Evolutionary conservation across 2,888 invertebrate species (phyloP).

Genomic region (Hofmannophila pseudospretella): DNA sequence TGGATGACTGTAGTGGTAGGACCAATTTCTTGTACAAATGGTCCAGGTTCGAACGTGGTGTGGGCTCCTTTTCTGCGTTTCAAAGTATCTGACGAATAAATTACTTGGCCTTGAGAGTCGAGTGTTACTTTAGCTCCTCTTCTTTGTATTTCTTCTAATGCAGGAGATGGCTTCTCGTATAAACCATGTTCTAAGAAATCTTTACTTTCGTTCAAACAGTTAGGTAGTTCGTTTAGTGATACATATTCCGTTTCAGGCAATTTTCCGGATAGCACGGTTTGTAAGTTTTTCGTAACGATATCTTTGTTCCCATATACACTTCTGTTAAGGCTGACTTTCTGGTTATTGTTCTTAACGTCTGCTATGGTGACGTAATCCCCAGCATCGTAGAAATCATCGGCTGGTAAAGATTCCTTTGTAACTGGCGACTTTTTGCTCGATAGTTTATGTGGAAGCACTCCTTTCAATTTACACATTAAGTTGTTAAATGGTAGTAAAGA

Average conservation of each 20-base stretch:
- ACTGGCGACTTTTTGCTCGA: slow-evolving; percentile 70
- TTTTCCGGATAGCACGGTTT: slow-evolving; percentile 78
- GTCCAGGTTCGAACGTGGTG: slow-evolving; percentile 92
- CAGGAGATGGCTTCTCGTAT: slow-evolving; percentile 46
- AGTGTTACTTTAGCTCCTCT: slow-evolving; percentile 88
- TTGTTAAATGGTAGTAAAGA: slow-evolving; percentile 82
- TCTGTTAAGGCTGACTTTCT: slow-evolving; percentile 70
- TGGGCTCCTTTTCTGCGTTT: slow-evolving; percentile 88
- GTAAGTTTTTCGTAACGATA: slow-evolving; percentile 80
- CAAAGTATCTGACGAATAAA: slow-evolving; percentile 91
- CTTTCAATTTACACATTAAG: slow-evolving; percentile 84
- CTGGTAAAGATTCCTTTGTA: slow-evolving; percentile 58
- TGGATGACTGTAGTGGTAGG: slow-evolving; percentile 59
- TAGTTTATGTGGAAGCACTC: slow-evolving; percentile 76
- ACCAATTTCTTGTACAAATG: slow-evolving; percentile 83
- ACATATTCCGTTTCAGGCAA: slow-evolving; percentile 86
- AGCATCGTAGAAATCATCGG: slow-evolving; percentile 77
- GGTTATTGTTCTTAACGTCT: slow-evolving; percentile 88
- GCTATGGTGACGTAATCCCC: slow-evolving; percentile 93
- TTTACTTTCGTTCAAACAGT: slow-evolving; percentile 60
- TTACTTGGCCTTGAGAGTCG: slow-evolving; percentile 91
- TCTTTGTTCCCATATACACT: slow-evolving; percentile 82
- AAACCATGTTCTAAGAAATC: slow-evolving; percentile 58
- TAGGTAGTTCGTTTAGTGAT: slow-evolving; percentile 87
- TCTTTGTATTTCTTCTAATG: slow-evolving; percentile 61